Evolutionary conservation across 2,797 vertebrate species (phyloP).

Genomic region (Distichodus sexfasciatus): DNA sequence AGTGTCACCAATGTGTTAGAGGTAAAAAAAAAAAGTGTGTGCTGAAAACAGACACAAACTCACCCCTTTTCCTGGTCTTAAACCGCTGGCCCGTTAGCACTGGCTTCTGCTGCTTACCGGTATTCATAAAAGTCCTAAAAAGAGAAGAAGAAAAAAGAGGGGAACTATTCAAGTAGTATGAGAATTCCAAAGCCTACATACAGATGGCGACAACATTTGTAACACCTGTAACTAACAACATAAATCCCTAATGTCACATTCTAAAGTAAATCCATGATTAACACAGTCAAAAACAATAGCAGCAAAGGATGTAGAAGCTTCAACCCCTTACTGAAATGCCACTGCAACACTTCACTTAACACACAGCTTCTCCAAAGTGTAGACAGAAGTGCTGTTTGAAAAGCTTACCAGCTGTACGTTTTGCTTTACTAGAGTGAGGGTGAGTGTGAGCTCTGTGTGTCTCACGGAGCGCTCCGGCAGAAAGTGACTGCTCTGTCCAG

Average conservation of each 20-base stretch:
- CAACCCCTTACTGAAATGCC: background rate
- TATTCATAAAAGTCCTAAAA: constrained; percentile 94
- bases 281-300: background rate
- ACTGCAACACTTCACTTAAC: background rate
- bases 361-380: constrained; percentile 12
- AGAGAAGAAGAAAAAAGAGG: constrained; percentile 44
- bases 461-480: constrained; percentile 23
- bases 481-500: constrained; percentile 35
- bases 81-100: constrained; percentile 96
- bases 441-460: constrained; percentile 15
- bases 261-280: background rate
- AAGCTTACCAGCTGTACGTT: constrained; percentile 52
- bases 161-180: no score
- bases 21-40: no score
- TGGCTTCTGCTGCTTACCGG: constrained; percentile 91
- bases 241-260: background rate
- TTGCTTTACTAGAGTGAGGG: constrained; percentile 37
- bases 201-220: no score
- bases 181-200: no score
- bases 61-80: constrained; percentile 97
- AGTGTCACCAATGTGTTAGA: background rate
- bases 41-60: constrained; percentile 46
- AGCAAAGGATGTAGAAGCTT: background rate
- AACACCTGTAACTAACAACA: background rate
- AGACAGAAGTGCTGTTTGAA: constrained; percentile 10